Evolutionary conservation across 2,113 vertebrate genomes (phyloP).

Genomic region (Maylandia zebra): DNA sequence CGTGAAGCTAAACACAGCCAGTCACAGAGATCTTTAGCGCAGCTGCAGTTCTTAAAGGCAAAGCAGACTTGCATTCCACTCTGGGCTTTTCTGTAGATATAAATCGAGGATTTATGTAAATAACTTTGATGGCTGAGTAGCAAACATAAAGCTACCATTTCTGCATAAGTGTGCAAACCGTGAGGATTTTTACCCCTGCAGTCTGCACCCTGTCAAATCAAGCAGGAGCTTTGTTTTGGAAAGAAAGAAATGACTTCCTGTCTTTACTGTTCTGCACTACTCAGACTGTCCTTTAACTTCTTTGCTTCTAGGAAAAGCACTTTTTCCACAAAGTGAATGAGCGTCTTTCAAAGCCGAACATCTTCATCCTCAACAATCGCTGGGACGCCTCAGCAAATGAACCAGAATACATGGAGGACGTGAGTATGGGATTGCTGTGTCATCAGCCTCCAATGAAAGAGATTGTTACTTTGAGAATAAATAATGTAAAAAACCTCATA

Average conservation of each 20-base stretch:
- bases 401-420: conserved; percentile 97
- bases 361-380: conserved; percentile 97
- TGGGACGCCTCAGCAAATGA: conserved; percentile 97
- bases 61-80: background rate
- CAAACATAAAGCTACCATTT: background rate
- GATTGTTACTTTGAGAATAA: background rate
- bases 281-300: background rate
- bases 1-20: conserved; percentile 2
- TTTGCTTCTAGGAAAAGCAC: conserved; percentile 84
- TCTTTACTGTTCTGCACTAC: background rate
- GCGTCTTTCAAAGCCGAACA: conserved; percentile 93
- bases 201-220: background rate
- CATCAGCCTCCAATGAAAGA: background rate
- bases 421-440: conserved; percentile 62
- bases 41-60: conserved; percentile 20
- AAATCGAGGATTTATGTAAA: background rate
- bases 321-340: conserved; percentile 99
- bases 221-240: background rate
- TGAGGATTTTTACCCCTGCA: background rate
- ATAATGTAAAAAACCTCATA: background rate
- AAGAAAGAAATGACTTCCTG: background rate
- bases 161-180: background rate
- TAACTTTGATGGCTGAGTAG: background rate
- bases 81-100: background rate
- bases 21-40: conserved; percentile 1